Evolutionary conservation across 2,113 vertebrate genomes (phyloP).

Genomic region (Gasterosteus nipponicus): DNA sequence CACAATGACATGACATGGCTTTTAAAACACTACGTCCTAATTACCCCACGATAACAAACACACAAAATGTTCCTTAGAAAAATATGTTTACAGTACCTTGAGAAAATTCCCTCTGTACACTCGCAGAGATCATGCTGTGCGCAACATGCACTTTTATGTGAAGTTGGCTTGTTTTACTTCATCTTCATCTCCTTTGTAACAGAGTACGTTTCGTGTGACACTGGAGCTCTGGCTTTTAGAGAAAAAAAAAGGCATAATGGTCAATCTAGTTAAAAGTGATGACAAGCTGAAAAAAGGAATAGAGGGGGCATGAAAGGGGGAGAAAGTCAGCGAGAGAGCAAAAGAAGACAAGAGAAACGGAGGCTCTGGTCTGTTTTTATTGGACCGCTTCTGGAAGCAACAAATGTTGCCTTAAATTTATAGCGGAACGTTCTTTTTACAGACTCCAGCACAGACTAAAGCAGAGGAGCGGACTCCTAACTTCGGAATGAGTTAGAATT

Average conservation of each 20-base stretch:
- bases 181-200: constrained; percentile 5
- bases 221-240: constrained; percentile 8
- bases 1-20: background rate
- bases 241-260: constrained; percentile 9
- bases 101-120: background rate
- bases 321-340: constrained; percentile 16
- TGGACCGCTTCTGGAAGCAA: constrained; percentile 68
- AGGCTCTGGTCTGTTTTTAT: constrained; percentile 69
- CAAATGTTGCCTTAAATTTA: constrained; percentile 71
- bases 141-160: background rate
- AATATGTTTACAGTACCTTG: background rate
- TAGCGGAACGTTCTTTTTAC: constrained; percentile 53
- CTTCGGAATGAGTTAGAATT: constrained; percentile 12
- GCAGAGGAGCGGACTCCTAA: constrained; percentile 3
- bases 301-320: background rate
- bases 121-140: background rate
- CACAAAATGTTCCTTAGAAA: background rate
- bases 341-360: constrained; percentile 42
- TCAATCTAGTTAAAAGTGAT: constrained; percentile 35
- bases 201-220: background rate
- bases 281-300: constrained; percentile 48
- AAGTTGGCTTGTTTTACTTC: background rate
- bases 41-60: background rate
- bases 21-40: background rate
- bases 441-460: background rate